A percentile compares a stretch with the other conserved stretches of the same genome.
Conservation (phyloP, 2,797 vertebrate genomes). For the Acanthurus tractus region DNA sequence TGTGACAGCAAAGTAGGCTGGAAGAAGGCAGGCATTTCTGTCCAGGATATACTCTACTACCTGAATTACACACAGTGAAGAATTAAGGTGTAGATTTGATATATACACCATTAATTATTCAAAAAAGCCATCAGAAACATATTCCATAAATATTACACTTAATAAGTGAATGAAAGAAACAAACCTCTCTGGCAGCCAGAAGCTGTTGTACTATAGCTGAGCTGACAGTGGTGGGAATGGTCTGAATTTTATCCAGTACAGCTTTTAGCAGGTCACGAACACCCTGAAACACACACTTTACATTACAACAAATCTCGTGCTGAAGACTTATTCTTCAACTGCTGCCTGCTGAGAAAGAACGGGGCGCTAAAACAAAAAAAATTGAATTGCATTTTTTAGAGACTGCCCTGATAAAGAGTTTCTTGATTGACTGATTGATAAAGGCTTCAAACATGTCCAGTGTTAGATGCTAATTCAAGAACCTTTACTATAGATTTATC, state of each 20-base stretch:
- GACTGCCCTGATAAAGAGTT: too few species aligned
- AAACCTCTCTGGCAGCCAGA: slow-evolving; percentile 94
- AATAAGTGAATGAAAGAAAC: neutral
- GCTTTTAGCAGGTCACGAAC: slow-evolving; percentile 95
- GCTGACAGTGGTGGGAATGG: slow-evolving; percentile 95
- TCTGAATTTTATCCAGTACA: slow-evolving; percentile 96
- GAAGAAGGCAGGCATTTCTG: slow-evolving; percentile 96
- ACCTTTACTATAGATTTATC: too few species aligned
- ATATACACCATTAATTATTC: neutral
- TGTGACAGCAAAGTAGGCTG: slow-evolving; percentile 96
- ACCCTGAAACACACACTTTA: slow-evolving; percentile 83
- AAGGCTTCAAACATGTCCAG: too few species aligned
- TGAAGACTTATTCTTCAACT: neutral
- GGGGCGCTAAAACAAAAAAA: too few species aligned
- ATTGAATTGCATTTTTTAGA: too few species aligned
- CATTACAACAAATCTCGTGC: too few species aligned
- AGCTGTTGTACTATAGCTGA: slow-evolving; percentile 98
- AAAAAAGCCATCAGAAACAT: neutral
- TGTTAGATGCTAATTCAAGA: too few species aligned
- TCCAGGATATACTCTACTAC: slow-evolving; percentile 98
- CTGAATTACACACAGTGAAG: slow-evolving; percentile 73
- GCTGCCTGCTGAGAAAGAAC: neutral
- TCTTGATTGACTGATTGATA: too few species aligned
- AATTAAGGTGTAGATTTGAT: neutral
- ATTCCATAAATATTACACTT: neutral